These are phyloP conservation scores for Apodemus agrarius DNA, from an alignment of 2,797 vertebrate species.

Conservation along the genomic window DNA sequence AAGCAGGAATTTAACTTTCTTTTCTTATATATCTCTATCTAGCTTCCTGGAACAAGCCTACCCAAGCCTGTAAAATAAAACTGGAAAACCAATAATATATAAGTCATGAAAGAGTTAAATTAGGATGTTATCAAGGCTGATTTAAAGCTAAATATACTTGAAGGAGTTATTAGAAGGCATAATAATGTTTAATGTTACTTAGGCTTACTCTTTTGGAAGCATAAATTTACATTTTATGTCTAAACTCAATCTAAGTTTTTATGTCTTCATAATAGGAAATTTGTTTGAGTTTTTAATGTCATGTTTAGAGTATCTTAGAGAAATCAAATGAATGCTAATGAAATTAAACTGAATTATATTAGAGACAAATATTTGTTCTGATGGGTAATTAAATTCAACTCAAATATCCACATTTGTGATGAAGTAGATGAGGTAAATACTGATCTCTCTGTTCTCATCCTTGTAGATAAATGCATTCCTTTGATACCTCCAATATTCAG, in stretches of 20 bases:
- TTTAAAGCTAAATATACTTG: constrained; percentile 1
- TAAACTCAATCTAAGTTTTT: neutral
- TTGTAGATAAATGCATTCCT: constrained; percentile 17
- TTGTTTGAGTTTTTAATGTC: constrained; percentile 33
- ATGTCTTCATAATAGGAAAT: neutral
- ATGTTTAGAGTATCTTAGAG: neutral
- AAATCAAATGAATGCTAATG: constrained; percentile 65
- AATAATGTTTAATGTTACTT: constrained; percentile 27
- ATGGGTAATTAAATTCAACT: constrained; percentile 28
- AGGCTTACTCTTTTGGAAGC: neutral
- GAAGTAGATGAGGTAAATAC: neutral
- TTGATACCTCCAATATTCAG: neutral
- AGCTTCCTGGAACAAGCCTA: neutral
- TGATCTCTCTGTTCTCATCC: constrained; percentile 16
- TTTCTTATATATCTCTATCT: neutral
- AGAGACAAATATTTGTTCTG: constrained; percentile 27
- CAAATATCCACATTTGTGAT: neutral
- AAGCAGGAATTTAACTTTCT: neutral
- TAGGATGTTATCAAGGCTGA: neutral
- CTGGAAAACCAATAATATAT: neutral
- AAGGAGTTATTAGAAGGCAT: neutral
- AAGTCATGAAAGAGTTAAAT: constrained; percentile 1
- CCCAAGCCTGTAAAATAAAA: neutral
- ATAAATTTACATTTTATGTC: neutral
- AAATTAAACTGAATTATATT: constrained; percentile 48